Evolutionary conservation across 2,797 vertebrate species (phyloP).

Genomic region (Siniperca obscura): DNA sequence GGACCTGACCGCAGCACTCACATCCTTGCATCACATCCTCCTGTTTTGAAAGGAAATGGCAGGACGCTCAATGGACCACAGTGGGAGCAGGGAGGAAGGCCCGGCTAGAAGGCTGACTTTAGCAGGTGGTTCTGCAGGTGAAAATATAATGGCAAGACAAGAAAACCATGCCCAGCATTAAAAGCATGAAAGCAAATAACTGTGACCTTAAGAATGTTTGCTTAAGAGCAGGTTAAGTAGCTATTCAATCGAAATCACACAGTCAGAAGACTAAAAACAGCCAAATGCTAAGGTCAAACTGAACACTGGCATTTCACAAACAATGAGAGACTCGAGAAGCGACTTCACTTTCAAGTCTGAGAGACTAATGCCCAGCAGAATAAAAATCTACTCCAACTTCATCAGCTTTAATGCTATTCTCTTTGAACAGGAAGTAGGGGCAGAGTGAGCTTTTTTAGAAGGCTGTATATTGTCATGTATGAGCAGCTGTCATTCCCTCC

Average conservation of each 20-base stretch:
- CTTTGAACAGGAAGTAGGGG: conserved; percentile 73
- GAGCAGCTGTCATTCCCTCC: conserved; percentile 63
- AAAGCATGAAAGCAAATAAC: conserved; percentile 11
- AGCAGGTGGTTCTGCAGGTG: conserved; percentile 59
- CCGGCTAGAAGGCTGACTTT: background rate
- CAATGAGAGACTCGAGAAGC: conserved; percentile 38
- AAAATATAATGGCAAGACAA: conserved; percentile 1
- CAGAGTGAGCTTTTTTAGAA: conserved; percentile 49
- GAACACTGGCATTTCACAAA: conserved; percentile 46
- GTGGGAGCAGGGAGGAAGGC: conserved; percentile 26
- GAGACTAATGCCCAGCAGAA: conserved; percentile 64
- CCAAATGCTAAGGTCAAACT: conserved; percentile 33
- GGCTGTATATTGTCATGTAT: conserved; percentile 72
- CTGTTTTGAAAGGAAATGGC: conserved; percentile 75
- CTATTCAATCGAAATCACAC: background rate
- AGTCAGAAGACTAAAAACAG: conserved; percentile 5
- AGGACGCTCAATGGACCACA: conserved; percentile 43
- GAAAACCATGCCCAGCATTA: background rate
- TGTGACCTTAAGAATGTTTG: background rate
- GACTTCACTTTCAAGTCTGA: conserved; percentile 54
- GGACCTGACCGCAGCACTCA: conserved; percentile 60
- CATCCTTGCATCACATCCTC: conserved; percentile 73
- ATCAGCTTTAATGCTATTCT: conserved; percentile 81
- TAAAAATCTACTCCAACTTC: conserved; percentile 55
- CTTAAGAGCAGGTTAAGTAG: conserved; percentile 12